Conservation (phyloP, 1,140 invertebrate genomes). For the Drosophila sechellia region DNA sequence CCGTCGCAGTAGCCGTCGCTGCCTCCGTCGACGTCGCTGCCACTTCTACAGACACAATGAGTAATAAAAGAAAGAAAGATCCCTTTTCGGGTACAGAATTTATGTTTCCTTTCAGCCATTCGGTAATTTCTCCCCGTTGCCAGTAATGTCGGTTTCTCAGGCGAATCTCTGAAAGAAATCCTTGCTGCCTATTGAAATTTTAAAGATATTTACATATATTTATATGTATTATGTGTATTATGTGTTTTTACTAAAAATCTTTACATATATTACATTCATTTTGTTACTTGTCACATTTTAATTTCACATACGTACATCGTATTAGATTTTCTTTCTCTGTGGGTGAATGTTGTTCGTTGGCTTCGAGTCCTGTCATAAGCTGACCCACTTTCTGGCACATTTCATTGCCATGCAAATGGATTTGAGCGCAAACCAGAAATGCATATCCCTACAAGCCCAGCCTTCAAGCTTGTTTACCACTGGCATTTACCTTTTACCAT, state of each 20-base stretch:
- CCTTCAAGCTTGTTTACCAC: conserved; percentile 27
- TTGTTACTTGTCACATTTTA: background rate
- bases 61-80: conserved; percentile 25
- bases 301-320: background rate
- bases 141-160: conserved; percentile 5
- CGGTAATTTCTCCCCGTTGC: conserved; percentile 39
- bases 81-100: conserved; percentile 59
- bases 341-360: conserved; percentile 13
- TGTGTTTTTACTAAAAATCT: too few species aligned
- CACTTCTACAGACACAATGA: conserved; percentile 9
- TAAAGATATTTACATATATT: too few species aligned
- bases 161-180: background rate
- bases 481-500: conserved; percentile 1
- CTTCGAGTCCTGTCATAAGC: conserved; percentile 47
- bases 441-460: conserved; percentile 27
- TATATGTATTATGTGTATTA: too few species aligned
- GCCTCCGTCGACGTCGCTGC: conserved; percentile 12
- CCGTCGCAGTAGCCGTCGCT: conserved; percentile 15
- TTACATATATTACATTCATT: too few species aligned
- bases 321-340: conserved; percentile 2
- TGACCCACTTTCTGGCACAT: conserved; percentile 40
- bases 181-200: too few species aligned
- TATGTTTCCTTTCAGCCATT: conserved; percentile 62
- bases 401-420: conserved; percentile 50
- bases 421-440: conserved; percentile 24